Conservation (phyloP, 2,113 vertebrate species). For the Oostethus manadensis region DNA sequence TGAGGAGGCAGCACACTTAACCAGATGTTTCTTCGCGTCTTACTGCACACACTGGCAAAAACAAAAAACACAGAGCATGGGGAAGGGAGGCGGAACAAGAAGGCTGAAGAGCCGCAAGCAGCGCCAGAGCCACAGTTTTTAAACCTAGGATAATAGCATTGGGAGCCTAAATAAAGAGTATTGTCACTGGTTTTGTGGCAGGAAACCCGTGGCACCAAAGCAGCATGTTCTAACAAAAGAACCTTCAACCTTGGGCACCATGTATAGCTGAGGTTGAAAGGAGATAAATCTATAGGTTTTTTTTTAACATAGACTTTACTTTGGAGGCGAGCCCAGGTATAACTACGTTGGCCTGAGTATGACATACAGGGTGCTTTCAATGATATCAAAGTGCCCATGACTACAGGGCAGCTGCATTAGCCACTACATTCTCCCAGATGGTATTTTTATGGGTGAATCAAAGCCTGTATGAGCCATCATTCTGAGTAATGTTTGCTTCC, state of each 20-base stretch:
- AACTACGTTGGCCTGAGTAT: background rate
- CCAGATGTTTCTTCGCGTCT: no score
- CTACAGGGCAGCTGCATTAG: background rate
- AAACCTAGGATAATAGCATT: no score
- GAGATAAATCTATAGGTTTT: background rate
- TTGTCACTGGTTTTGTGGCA: background rate
- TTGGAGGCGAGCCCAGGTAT: slow-evolving; percentile 1
- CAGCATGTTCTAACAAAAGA: background rate
- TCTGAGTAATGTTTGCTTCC: background rate
- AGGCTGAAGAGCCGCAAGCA: no score
- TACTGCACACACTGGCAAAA: no score
- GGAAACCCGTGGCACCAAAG: background rate
- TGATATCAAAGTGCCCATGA: background rate
- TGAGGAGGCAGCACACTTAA: no score
- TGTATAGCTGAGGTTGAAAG: background rate
- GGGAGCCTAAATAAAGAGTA: background rate
- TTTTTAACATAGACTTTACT: background rate
- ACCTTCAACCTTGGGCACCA: background rate
- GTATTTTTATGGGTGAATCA: background rate
- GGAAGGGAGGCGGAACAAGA: no score
- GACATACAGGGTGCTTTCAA: background rate
- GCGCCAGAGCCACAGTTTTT: no score
- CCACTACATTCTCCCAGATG: background rate
- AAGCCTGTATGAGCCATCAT: background rate
- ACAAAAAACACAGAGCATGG: no score